Evolutionary conservation across 1,140 invertebrate species (phyloP), one percentile per base, ranked within the genome.

Genomic region (Eupeodes corollae): DNA sequence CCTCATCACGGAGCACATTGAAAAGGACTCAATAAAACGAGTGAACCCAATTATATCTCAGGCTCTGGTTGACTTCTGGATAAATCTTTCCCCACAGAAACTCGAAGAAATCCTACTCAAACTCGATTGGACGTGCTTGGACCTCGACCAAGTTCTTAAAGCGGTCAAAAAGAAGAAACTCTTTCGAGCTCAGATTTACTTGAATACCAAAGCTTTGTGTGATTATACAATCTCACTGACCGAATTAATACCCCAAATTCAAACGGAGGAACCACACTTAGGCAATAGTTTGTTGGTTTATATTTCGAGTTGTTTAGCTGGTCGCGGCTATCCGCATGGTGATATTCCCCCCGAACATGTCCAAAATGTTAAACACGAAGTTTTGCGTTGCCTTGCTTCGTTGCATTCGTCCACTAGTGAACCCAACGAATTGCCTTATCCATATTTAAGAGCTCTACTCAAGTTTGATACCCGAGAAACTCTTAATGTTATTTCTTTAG

Each of bases 271-370:
- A 48, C 71, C 73, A 38, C 72, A 70, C 56, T 67, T 90, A 16
- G 95, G 94, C 14, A 94, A 94, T 57, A 90, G 91, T 56, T 71
- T 98, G 46, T 69, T 99, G 44, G 85, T 98, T 11, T 97, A 95
- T 62, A 77, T 86, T 35, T 93, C 91, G 46, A 94, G 92, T 59
- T 97, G 93, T 64, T 73, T 99, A 52, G 86, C 88, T 16, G 95
- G 94, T 2, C 75, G 90, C 48, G 84, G 84, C 2, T 97, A 93
- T 73, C 93, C 89, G 3, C 79, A 79, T 35, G 91, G 92, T 12
- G 78, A 88, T 58, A 81, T 97, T 53, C 81, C 86, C 3, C 69
- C 72, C 9, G 79, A 87, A 53, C 71, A 79, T 47, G 73, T 79
- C 21, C 75, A 79, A 33, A 80, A 76, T 53, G 83, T 89, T 0